Base-by-base conservation (phyloP, 2,888 invertebrate species). In the Bugulina stolonifera region DNA sequence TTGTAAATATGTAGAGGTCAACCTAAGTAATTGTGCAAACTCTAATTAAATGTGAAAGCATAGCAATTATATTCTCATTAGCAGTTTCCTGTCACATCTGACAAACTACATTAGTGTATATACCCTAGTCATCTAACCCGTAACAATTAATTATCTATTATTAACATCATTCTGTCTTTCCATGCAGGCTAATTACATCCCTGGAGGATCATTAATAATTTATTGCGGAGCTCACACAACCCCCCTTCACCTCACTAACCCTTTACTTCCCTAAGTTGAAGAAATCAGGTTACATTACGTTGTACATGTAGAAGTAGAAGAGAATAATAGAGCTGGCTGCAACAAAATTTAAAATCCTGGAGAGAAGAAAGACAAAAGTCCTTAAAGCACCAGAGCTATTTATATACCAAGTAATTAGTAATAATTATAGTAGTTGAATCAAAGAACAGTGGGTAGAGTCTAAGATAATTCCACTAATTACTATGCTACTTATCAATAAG, bases 131-230 rank as follows among this genome's bases (percentile, higher is more conserved):
- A 18, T 18, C 43, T 57, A 57, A 57, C 23, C 5, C 5, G 57
- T 23, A 27, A 23, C 57, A 57, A 57, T 57, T 57, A 57, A 57
- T 57, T 57, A 22, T 57, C 57, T 27, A 57, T 57, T 57, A 57
- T 57, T 27, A 27, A 25, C 57, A 57, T 57, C 57, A 57, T 25
- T 57, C 22, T 57, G 23, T 22, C 57, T 27, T 57, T 57, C 57
- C 57, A 14, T 5, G n/a, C 57, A 5, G 57, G 18, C 43, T 43
- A 43, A 43, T 43, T 43, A 18, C 43, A 5, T 43, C 43, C 43
- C 43, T 10, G 18, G 43, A 43, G 43, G 18, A 18, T 18, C 18
- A 43, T 43, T 43, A 43, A 5, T 43, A 43, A 10, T 5, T 10
- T 43, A 43, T 43, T 10, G 18, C 5, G 5, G 43, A 10, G 43